phyloP scores from a whole-genome alignment of 1,140 invertebrate species.

The Lanistes nyassanus region DNA sequence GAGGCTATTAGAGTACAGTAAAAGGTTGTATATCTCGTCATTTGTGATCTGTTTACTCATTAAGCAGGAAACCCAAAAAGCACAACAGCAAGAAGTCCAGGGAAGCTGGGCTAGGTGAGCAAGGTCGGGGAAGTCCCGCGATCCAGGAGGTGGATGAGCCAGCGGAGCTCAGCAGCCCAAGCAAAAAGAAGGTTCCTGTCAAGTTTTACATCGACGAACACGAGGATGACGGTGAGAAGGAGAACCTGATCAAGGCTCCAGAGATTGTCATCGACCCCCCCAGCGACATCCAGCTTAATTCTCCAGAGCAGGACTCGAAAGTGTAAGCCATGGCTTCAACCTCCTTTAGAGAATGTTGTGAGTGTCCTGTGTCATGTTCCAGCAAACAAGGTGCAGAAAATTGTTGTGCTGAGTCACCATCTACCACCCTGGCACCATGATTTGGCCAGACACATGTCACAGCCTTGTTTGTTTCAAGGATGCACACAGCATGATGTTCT shows the following conservation, averaged over 20 bases:
- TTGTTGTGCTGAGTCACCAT: not conserved
- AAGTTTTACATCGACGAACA: conserved; percentile 56
- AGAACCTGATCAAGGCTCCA: conserved; percentile 45
- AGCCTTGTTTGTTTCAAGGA: not conserved
- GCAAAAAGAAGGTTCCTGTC: conserved; percentile 43
- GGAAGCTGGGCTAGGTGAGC: conserved; percentile 24
- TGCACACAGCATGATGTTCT: no score
- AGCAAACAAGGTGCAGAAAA: not conserved
- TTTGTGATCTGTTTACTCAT: not conserved
- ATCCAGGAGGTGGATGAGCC: conserved; percentile 37
- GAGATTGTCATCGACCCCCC: conserved; percentile 55
- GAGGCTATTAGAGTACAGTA: no score
- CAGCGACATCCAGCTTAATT: conserved; percentile 36
- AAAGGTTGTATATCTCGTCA: not conserved
- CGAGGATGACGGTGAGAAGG: conserved; percentile 47
- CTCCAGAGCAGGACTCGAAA: conserved; percentile 31
- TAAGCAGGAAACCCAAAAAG: conserved; percentile 36
- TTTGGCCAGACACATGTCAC: not conserved
- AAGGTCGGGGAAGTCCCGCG: conserved; percentile 30
- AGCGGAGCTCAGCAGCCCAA: conserved; percentile 23
- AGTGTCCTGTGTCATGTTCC: not conserved
- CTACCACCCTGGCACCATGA: not conserved
- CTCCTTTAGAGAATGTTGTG: not conserved
- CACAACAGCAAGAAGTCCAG: conserved; percentile 32
- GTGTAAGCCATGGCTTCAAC: conserved; percentile 23